A percentile compares a stretch with the other conserved stretches of the same genome.
Conservation (phyloP, 2,888 invertebrate species). For the Mystacides longicornis region DNA sequence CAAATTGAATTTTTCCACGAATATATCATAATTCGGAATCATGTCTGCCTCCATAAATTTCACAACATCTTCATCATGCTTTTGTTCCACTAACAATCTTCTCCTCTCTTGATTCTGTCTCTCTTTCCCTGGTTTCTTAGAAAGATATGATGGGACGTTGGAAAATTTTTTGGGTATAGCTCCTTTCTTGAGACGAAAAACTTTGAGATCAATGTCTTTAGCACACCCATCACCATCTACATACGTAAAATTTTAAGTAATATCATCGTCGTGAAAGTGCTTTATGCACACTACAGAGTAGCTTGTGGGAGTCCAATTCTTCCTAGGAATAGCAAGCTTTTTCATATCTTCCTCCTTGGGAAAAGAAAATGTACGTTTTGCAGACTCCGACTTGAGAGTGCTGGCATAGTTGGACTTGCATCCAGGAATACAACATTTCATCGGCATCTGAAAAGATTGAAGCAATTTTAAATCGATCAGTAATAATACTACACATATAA, state of each 20-base stretch:
- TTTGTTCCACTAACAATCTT: not conserved
- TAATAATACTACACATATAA: no score
- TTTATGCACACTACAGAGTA: not conserved
- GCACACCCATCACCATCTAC: not conserved
- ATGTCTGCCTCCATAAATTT: not conserved
- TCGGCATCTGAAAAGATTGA: not conserved
- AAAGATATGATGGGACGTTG: not conserved
- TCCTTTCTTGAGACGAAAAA: not conserved
- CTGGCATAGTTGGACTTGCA: not conserved
- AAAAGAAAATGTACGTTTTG: not conserved
- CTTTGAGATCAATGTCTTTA: not conserved
- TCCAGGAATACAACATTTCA: not conserved
- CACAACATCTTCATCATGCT: not conserved
- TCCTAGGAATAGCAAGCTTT: not conserved
- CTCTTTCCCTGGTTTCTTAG: not conserved
- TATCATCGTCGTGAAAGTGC: not conserved
- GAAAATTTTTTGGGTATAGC: not conserved
- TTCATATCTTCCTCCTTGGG: not conserved
- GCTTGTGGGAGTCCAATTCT: not conserved
- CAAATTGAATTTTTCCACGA: not conserved
- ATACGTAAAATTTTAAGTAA: not conserved
- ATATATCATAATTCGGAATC: not conserved
- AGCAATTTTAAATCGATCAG: no score
- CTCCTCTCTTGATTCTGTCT: not conserved
- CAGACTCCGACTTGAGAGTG: not conserved